These are phyloP conservation scores for Semotilus atromaculatus DNA, from an alignment of 2,797 vertebrate species.

Conservation along the genomic window DNA sequence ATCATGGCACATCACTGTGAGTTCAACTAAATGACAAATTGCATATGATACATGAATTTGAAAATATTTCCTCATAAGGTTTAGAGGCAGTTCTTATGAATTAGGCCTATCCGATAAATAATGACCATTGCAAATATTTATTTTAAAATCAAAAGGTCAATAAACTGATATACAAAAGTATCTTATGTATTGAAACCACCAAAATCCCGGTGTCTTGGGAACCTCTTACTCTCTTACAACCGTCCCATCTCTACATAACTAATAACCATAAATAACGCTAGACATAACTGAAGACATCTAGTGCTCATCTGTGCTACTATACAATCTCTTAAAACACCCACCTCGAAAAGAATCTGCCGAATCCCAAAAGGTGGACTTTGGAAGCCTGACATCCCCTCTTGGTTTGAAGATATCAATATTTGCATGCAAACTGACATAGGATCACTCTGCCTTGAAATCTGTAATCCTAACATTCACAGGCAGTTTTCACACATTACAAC, in stretches of 20 bases:
- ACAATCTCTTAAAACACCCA: background rate
- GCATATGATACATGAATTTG: background rate
- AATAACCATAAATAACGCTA: background rate
- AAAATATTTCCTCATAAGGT: background rate
- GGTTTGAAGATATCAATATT: background rate
- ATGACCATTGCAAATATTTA: background rate
- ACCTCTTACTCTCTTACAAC: background rate
- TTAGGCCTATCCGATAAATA: background rate
- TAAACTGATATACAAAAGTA: background rate
- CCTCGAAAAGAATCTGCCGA: background rate
- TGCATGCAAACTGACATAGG: conserved; percentile 19
- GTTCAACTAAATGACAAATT: conserved; percentile 31
- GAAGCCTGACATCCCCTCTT: conserved; percentile 11
- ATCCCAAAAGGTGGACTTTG: conserved; percentile 27
- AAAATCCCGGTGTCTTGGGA: background rate
- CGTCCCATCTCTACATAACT: background rate
- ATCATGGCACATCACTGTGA: conserved; percentile 43
- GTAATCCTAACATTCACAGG: conserved; percentile 23
- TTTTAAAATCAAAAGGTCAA: conserved; percentile 9
- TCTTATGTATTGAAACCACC: background rate
- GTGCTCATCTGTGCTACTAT: conserved; percentile 7
- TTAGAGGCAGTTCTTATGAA: conserved; percentile 30
- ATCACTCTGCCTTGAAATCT: conserved; percentile 1
- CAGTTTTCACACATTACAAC: conserved; percentile 14
- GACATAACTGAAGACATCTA: conserved; percentile 21